phyloP scores from a whole-genome alignment of 2,797 vertebrate species.

The Sphaeramia orbicularis region DNA sequence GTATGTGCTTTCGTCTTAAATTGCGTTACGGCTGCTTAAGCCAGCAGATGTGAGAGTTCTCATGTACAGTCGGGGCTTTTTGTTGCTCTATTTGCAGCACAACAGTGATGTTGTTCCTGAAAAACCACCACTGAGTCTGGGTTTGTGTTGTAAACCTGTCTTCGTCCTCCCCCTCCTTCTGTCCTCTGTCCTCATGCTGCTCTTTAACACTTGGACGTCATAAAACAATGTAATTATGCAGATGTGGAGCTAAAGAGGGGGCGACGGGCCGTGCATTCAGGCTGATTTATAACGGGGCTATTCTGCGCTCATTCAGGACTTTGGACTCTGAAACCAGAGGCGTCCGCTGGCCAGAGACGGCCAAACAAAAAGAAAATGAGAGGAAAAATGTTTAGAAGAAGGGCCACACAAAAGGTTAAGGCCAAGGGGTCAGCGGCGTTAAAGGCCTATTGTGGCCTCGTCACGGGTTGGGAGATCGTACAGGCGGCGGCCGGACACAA shows the following conservation, averaged over 20 bases:
- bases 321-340: slow-evolving; percentile 67
- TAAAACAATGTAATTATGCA: slow-evolving; percentile 84
- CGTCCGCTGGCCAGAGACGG: slow-evolving; percentile 45
- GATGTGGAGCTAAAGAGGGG: slow-evolving; percentile 72
- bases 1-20: slow-evolving; percentile 46
- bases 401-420: slow-evolving; percentile 62
- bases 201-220: slow-evolving; percentile 84
- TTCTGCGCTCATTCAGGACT: slow-evolving; percentile 74
- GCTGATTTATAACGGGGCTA: slow-evolving; percentile 80
- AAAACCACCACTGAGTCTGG: slow-evolving; percentile 39
- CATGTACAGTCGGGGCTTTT: slow-evolving; percentile 2
- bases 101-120: slow-evolving; percentile 39
- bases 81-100: slow-evolving; percentile 24
- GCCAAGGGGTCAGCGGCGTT: slow-evolving; percentile 59
- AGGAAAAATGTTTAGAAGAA: slow-evolving; percentile 59
- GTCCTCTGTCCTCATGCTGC: slow-evolving; percentile 65
- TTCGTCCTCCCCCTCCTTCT: slow-evolving; percentile 44
- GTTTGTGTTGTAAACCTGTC: slow-evolving; percentile 66
- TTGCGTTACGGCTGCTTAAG: slow-evolving; percentile 34
- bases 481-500: slow-evolving; percentile 15
- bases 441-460: slow-evolving; percentile 56
- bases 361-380: slow-evolving; percentile 55
- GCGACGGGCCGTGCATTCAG: slow-evolving; percentile 65
- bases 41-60: slow-evolving; percentile 45
- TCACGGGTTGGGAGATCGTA: slow-evolving; percentile 8